Evolutionary conservation across 2,888 invertebrate species (phyloP).

Genomic region (Acrobasis consociella): DNA sequence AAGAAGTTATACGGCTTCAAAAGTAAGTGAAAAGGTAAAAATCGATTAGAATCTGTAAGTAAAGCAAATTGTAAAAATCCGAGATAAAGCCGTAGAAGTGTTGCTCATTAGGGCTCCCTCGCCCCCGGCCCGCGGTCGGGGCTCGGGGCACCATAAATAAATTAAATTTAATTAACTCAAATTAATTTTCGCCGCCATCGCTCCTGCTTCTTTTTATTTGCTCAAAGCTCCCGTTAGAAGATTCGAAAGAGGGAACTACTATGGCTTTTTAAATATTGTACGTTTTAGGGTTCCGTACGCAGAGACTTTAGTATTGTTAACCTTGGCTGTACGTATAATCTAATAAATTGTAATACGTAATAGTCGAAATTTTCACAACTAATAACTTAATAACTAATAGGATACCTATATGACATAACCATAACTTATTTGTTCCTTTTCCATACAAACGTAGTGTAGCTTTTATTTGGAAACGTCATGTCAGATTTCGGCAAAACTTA

Average conservation of each 20-base stretch:
- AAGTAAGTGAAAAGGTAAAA: constrained; percentile 42
- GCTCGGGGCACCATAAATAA: constrained; percentile 73
- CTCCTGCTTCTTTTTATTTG: constrained; percentile 72
- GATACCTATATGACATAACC: too few relatives aligned
- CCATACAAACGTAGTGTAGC: too few relatives aligned
- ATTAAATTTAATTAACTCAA: constrained; percentile 82
- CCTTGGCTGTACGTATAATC: too few relatives aligned
- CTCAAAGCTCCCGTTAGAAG: constrained; percentile 59
- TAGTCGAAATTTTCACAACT: too few relatives aligned
- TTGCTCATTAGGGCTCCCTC: constrained; percentile 76
- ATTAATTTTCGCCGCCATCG: constrained; percentile 73
- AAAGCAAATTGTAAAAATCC: constrained; percentile 73
- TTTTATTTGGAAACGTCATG: too few relatives aligned
- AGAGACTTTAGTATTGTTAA: too few relatives aligned
- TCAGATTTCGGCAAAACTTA: too few relatives aligned
- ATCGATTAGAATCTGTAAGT: constrained; percentile 57
- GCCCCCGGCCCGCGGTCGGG: constrained; percentile 53
- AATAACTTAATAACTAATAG: too few relatives aligned
- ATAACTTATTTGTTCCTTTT: too few relatives aligned
- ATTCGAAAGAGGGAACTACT: constrained; percentile 60
- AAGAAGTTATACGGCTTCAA: constrained; percentile 1
- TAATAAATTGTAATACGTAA: too few relatives aligned
- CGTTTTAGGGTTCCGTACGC: constrained; percentile 31
- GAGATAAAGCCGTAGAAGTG: constrained; percentile 74
- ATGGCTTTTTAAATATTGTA: constrained; percentile 77